These are phyloP conservation scores for Epistrophella euchroma DNA, from an alignment of 2,888 invertebrate genomes.

Conservation along the genomic window DNA sequence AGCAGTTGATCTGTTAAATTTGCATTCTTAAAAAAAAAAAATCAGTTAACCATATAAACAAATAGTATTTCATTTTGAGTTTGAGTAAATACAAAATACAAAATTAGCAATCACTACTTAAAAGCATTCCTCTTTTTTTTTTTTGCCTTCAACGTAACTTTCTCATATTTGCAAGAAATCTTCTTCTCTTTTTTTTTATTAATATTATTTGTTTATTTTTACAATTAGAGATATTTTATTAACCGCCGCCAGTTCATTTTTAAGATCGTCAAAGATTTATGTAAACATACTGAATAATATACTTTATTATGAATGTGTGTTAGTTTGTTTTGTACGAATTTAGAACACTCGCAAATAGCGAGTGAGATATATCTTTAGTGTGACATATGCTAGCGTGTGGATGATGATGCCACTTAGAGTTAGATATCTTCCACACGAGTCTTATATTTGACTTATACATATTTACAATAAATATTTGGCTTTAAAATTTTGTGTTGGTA, in stretches of 20 bases:
- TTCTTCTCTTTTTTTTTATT: conserved; percentile 12
- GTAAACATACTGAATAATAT: neutral
- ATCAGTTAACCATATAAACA: neutral
- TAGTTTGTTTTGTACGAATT: conserved; percentile 32
- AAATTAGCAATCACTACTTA: conserved; percentile 31
- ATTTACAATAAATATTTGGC: conserved; percentile 18
- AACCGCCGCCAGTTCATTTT: conserved; percentile 47
- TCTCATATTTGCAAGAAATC: conserved; percentile 40
- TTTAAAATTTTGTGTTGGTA: conserved; percentile 6
- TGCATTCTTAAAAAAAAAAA: neutral
- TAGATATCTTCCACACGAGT: conserved; percentile 12
- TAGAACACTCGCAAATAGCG: conserved; percentile 42
- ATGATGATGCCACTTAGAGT: conserved; percentile 10
- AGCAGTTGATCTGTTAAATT: neutral
- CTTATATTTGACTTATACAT: conserved; percentile 15
- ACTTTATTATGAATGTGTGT: neutral
- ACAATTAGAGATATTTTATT: conserved; percentile 57
- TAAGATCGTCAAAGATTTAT: conserved; percentile 39
- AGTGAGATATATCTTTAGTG: conserved; percentile 6
- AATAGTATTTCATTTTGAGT: neutral
- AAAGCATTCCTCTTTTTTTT: neutral
- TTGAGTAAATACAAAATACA: neutral
- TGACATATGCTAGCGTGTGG: conserved; percentile 34
- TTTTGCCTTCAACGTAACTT: neutral
- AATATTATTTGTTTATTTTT: conserved; percentile 61